Base-by-base conservation (phyloP, 2,888 invertebrate species). In the Palloptera scutellata region DNA sequence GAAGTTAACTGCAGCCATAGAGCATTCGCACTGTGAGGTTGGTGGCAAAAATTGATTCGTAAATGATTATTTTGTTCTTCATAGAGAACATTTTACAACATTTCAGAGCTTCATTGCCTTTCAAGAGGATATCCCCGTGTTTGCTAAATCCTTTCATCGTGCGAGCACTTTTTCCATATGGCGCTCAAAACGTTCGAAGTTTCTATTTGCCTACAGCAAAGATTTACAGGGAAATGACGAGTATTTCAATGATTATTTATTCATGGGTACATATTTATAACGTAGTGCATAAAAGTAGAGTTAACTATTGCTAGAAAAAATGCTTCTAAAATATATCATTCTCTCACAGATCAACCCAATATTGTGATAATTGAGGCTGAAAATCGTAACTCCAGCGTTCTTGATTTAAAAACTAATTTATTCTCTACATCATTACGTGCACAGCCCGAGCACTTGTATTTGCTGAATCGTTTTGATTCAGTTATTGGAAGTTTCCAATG, bases 311-410 rank as follows among this genome's bases (percentile, higher is more conserved):
- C 12, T 30, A 12, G 45, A 3, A 8, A 51, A 30, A 65, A 52
- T 53, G n/a, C 41, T 52, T 64, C 64, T 11, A 15, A 53, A 45
- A 11, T 10, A 43, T n/a, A 58, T 57, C 61, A 13, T 52, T 61
- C 42, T 70, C 68, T 1, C 45, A n/a, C n/a, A 83, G 83, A 84
- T 77, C 77, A 79, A 67, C 77, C 83, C 8, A 77, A 79, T 69
- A 72, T 83, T 15, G 69, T 82, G 12, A 52, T 84, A 13, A 72
- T 84, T 2, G 76, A 75, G 43, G 70, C 76, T 8, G 63, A 64
- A 17, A 72, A 68, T 45, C 19, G 70, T 0, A 75, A 77, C 63
- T 71, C 79, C 2, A 73, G 73, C 1, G 59, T 66, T 3, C 81
- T 81, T 66, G 67, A 76, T 3, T 73, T 83, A 9, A 79, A 77